phyloP scores from a whole-genome alignment of 2,797 vertebrate species.

The Sciurus vulgaris region DNA sequence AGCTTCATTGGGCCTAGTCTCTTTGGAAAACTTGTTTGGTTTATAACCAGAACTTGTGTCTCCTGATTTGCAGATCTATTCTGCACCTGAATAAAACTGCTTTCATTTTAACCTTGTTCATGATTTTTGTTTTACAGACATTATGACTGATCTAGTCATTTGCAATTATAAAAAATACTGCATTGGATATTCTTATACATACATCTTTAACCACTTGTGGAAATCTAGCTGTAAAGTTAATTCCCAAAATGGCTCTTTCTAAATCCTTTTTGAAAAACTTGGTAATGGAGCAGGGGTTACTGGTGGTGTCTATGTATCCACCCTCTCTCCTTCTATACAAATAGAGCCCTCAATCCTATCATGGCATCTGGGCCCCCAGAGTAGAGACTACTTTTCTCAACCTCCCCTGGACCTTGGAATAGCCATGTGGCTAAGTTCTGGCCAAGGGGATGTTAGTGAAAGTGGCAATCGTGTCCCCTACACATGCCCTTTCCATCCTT shows the following conservation, averaged over 20 bases:
- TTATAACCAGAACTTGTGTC: no score
- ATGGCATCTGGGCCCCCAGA: not conserved
- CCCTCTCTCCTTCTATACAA: not conserved
- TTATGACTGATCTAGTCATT: not conserved
- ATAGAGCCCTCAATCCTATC: not conserved
- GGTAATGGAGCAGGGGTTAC: not conserved
- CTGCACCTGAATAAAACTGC: no score
- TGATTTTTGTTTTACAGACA: no score
- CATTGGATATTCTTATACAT: not conserved
- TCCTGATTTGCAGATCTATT: no score
- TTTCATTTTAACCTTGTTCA: no score
- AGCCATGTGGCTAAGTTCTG: no score
- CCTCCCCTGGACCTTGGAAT: no score
- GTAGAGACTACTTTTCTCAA: not conserved
- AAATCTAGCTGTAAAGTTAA: not conserved
- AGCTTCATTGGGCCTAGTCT: no score
- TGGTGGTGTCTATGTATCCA: not conserved
- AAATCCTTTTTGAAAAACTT: not conserved
- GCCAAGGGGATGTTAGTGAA: not conserved
- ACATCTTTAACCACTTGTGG: not conserved
- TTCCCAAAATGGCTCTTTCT: not conserved
- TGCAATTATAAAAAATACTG: not conserved
- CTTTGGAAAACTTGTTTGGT: no score
- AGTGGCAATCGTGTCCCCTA: not conserved
- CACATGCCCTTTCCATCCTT: not conserved